These are phyloP conservation scores for Tragelaphus scriptus DNA, from an alignment of 2,113 vertebrate species.

Conservation along the genomic window DNA sequence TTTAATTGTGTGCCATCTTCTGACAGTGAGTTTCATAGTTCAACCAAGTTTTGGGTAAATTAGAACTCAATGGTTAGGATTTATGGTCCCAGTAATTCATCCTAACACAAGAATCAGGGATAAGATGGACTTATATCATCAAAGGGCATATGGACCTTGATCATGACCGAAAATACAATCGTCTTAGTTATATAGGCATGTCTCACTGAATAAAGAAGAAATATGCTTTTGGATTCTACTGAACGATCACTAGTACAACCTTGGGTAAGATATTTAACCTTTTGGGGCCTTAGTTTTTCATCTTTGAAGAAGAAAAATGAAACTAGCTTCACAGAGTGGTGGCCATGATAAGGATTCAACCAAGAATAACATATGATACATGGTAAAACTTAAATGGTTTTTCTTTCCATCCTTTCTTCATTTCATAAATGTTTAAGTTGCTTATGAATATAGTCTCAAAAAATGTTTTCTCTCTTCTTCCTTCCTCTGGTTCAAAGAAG, in stretches of 20 bases:
- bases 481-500: neutral
- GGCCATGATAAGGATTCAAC: neutral
- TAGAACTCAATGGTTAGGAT: neutral
- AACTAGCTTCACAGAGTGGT: neutral
- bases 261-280: neutral
- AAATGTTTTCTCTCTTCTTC: neutral
- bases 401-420: neutral
- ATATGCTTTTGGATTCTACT: neutral
- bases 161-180: neutral
- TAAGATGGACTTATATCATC: neutral
- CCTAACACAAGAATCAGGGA: neutral
- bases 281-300: neutral
- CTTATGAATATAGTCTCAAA: slow-evolving; percentile 5
- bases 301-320: slow-evolving; percentile 19
- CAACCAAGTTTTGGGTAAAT: neutral
- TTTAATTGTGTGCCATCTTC: slow-evolving; percentile 32
- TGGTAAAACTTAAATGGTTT: neutral
- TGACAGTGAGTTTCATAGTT: neutral
- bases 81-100: neutral
- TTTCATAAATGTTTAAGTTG: slow-evolving; percentile 26
- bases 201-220: neutral
- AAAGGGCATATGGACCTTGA: neutral
- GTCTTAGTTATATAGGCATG: neutral
- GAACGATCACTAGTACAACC: neutral
- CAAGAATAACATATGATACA: neutral